phyloP scores from a whole-genome alignment of 2,888 invertebrate genomes.

The Bedellia somnulentella region DNA sequence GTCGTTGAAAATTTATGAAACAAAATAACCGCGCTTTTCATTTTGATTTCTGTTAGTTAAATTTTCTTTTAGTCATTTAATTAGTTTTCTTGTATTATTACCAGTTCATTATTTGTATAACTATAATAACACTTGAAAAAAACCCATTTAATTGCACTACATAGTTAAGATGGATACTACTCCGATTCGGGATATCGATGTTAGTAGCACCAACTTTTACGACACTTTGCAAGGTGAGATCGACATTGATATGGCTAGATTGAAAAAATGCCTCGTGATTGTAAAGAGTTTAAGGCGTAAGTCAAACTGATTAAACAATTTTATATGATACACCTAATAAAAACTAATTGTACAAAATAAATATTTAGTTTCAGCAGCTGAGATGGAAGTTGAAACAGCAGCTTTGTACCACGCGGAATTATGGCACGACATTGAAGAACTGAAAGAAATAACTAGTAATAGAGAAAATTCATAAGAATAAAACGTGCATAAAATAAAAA shows the following conservation, averaged over 20 bases:
- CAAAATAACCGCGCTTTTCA: constrained; percentile 17
- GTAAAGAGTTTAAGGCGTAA: constrained; percentile 24
- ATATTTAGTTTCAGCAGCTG: constrained; percentile 25
- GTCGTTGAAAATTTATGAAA: background rate
- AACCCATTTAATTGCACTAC: too few species aligned
- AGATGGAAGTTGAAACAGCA: constrained; percentile 33
- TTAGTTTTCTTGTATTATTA: too few species aligned
- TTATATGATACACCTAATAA: too few species aligned
- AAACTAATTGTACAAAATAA: too few species aligned
- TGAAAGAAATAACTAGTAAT: constrained; percentile 11
- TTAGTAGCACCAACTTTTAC: constrained; percentile 25
- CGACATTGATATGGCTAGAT: constrained; percentile 20
- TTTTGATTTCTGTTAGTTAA: too few species aligned
- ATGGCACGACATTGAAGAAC: constrained; percentile 22
- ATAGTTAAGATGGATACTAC: background rate
- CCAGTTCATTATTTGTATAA: too few species aligned
- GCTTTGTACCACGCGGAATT: constrained; percentile 28
- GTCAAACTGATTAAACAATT: too few species aligned
- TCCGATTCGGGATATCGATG: constrained; percentile 17
- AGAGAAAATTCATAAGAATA: background rate
- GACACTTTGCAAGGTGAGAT: constrained; percentile 21
- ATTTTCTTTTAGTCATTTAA: too few species aligned
- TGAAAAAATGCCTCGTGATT: constrained; percentile 23
- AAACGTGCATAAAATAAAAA: too few species aligned
- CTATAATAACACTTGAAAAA: too few species aligned